Base-by-base conservation (phyloP, 30 jellyfish, hydroid and myxozoan genomes). In the Chironex yamaguchii region DNA sequence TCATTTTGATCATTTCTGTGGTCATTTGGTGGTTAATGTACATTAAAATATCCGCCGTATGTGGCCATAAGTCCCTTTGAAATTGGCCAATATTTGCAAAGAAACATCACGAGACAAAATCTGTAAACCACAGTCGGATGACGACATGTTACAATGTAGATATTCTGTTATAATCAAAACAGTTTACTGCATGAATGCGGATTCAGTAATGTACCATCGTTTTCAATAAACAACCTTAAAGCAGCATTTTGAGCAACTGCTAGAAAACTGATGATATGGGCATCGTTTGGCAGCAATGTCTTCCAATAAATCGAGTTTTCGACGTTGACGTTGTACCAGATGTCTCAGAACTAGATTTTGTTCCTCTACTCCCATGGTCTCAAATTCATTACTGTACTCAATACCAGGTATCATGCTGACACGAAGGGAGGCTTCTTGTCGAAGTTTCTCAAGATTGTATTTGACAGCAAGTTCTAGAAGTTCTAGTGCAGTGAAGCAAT, bases 331-430 rank as follows among this genome's bases (percentile, higher is more conserved):
- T 9, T 42, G 58, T 9, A 42, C 58, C 9, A 42, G 58, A 17
- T 42, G 17, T 6, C 58, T 9, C 17, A 42, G 17, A 42, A 42
- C 58, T 6, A 42, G 58, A 42, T 42, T 42, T 42, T 42, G 58
- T 42, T 42, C 58, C 17, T 42, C 58, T 6, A 42, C 58, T 6
- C 58, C 58, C 17, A 42, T 6, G 17, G 58, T 17, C 17, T 17
- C 58, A 17, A 42, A 42, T 9, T 42, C 13, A 6, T 42, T 9
- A 42, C 13, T 6, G 17, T 6, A 17, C 52, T 80, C 93, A 30
- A 89, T 84, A 21, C 73, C 11, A 3, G 87, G 86, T 2, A 89
- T 36, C 35, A 76, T 89, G 90, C 97, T 89, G 53, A 91, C 93
- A 34, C 80, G 48, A 3, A 79, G 68, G 2, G 91, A 81, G 0